A percentile compares a stretch with the other conserved stretches of the same genome.
Conservation (phyloP, 2,888 invertebrate species). For the Brenthis daphne region DNA sequence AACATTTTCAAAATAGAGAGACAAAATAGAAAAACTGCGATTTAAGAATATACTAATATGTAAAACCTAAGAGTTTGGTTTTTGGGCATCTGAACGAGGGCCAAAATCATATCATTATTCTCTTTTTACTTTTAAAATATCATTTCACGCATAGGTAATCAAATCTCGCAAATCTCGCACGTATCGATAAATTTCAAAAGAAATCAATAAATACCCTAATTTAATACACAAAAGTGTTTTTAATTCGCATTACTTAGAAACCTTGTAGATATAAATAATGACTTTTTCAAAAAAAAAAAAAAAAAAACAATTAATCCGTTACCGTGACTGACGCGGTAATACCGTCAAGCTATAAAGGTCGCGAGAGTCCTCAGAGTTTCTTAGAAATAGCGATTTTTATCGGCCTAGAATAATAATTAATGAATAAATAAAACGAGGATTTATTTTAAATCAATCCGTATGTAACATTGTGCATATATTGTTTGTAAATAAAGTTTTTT, state of each 20-base stretch:
- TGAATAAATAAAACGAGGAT: constrained; percentile 5
- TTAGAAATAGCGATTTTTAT: constrained; percentile 23
- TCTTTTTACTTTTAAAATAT: no score
- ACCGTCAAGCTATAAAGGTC: constrained; percentile 22
- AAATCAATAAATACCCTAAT: no score
- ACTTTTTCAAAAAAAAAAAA: constrained; percentile 21
- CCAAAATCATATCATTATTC: no score
- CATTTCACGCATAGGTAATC: no score
- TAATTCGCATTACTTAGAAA: background rate
- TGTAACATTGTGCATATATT: no score
- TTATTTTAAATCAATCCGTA: constrained; percentile 4
- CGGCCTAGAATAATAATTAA: constrained; percentile 24
- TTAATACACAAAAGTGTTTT: background rate
- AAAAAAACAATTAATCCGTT: constrained; percentile 10
- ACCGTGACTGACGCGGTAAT: constrained; percentile 24
- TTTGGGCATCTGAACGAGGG: no score
- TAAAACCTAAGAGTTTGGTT: no score
- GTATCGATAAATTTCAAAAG: no score
- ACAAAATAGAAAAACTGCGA: no score
- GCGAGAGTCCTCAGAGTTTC: constrained; percentile 16
- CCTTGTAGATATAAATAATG: constrained; percentile 3
- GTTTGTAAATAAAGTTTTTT: background rate
- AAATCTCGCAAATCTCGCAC: no score
- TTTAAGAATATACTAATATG: no score
- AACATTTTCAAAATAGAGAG: no score